Base-by-base conservation (phyloP, 2,797 vertebrate genomes). In the Spinus pinus region DNA sequence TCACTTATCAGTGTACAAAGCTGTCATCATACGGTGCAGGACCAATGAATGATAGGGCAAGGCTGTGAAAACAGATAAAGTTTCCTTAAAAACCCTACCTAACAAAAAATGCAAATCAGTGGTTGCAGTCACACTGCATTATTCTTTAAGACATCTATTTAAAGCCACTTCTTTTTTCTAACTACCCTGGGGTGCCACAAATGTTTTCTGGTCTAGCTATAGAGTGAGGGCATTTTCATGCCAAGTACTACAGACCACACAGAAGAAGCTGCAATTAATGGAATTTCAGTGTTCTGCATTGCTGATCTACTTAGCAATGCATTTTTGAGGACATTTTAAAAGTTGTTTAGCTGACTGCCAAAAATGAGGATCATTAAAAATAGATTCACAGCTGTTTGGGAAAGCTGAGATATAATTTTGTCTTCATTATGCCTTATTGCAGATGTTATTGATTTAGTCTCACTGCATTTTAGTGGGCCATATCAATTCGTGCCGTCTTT, bases 371-470 rank as follows among this genome's bases (percentile, higher is more conserved):
- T 98, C 97, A 98, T 98, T 98, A 98, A 98, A 98, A 98, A 98
- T 98, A 98, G 98, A 98, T 98, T 98, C 95, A 11, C 98, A 98
- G 98, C 97, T 98, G 98, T 97, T 98, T 95, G 81, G 94, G 96
- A 98, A 98, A 98, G 96, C 97, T 97, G 97, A 98, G 97, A 98
- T 98, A 98, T 97, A 98, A 98, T 98, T 98, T 98, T 97, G 97
- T 97, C 97, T 98, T 98, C 97, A 98, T 98, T 98, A 98, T 97
- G 97, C 97, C 97, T 98, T 98, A 98, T 98, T 98, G 98, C 98
- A 98, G 98, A 98, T 98, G 98, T 97, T 98, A 98, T 97, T 98
- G 98, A 98, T 98, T 98, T 97, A 97, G 97, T 97, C 96, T 98
- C 96, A 84, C 95, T 94, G 96, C 95, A 87, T 97, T 97, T 98